phyloP scores from a whole-genome alignment of 2,797 vertebrate genomes.

The Nannoperca obscura region DNA sequence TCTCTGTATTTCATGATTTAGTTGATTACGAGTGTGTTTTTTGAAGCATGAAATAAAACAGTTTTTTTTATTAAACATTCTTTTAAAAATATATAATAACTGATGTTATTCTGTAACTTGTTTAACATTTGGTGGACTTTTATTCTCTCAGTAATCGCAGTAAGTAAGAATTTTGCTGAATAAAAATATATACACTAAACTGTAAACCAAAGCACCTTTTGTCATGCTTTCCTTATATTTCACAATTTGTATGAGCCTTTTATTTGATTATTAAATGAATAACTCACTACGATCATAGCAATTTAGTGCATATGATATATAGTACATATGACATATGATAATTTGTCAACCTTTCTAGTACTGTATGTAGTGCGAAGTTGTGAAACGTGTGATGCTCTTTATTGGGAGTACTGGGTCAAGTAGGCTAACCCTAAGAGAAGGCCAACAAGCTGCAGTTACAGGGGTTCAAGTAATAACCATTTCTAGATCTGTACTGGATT shows the following conservation, averaged over 20 bases:
- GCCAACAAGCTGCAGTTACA: background rate
- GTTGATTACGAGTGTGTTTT: background rate
- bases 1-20: background rate
- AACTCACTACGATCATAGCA: too few species aligned
- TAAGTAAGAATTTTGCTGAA: background rate
- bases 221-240: background rate
- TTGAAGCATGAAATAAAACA: background rate
- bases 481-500: too few species aligned
- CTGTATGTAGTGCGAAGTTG: background rate
- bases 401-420: background rate
- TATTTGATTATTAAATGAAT: too few species aligned
- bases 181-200: slow-evolving; percentile 5
- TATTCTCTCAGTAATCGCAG: background rate
- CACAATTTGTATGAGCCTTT: background rate
- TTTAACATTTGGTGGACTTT: background rate
- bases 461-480: background rate
- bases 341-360: background rate
- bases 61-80: background rate
- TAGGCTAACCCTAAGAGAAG: background rate
- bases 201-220: background rate
- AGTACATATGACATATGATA: too few species aligned
- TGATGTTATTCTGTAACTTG: background rate
- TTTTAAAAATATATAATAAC: background rate
- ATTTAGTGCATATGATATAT: too few species aligned
- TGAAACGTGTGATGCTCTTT: background rate